These are phyloP conservation scores for Patella vulgata DNA, from an alignment of 1,140 invertebrate genomes.

Conservation along the genomic window DNA sequence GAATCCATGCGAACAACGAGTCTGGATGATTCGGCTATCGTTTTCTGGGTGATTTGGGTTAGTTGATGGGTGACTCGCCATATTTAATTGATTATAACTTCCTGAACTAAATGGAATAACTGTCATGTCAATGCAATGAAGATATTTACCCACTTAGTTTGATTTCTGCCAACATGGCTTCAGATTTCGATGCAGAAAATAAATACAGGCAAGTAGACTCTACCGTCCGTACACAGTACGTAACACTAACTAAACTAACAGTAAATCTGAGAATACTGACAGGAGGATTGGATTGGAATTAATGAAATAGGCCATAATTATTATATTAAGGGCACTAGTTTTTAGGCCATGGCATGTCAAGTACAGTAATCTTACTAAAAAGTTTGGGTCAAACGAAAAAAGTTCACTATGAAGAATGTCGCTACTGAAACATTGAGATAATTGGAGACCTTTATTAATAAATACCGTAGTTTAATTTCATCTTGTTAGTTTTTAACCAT, in stretches of 20 bases:
- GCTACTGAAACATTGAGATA: too few species aligned
- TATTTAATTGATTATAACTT: constrained; percentile 36
- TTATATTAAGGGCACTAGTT: neutral
- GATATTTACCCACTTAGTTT: constrained; percentile 2
- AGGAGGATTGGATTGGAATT: neutral
- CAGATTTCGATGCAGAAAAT: constrained; percentile 43
- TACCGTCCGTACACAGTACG: neutral
- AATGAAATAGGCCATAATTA: neutral
- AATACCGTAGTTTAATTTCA: too few species aligned
- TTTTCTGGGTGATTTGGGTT: too few species aligned
- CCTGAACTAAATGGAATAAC: constrained; percentile 27
- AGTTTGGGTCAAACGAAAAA: too few species aligned
- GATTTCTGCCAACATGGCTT: constrained; percentile 27
- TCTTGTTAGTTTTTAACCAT: too few species aligned
- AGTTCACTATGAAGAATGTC: too few species aligned
- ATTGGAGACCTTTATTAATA: too few species aligned
- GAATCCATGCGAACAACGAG: too few species aligned
- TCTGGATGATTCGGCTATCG: too few species aligned
- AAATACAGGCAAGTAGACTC: constrained; percentile 35
- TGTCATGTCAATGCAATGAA: constrained; percentile 11
- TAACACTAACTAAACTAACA: neutral
- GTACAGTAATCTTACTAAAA: too few species aligned
- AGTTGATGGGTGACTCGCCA: constrained; percentile 24
- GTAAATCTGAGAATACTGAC: neutral
- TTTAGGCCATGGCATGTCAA: neutral